A percentile compares a stretch with the other conserved stretches of the same genome.
Conservation (phyloP, 2,113 vertebrate species). For the Prionailurus bengalensis region DNA sequence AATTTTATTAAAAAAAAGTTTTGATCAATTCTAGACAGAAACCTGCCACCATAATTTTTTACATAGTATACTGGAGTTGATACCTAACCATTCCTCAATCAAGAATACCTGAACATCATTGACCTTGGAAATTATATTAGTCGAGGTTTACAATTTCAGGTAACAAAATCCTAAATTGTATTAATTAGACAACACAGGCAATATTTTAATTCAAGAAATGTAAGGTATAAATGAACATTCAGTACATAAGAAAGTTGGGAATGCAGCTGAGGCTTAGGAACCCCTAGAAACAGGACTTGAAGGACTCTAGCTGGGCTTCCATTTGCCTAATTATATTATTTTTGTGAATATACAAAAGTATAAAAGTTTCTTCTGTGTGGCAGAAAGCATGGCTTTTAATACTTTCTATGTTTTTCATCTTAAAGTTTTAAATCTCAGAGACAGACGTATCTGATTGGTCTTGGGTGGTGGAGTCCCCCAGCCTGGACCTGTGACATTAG, state of each 20-base stretch:
- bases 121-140: not conserved
- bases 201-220: constrained; percentile 30
- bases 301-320: not conserved
- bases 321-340: not conserved
- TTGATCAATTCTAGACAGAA: not conserved
- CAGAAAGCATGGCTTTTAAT: not conserved
- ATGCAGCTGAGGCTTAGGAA: not conserved
- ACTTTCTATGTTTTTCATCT: not conserved
- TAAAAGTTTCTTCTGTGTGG: not conserved
- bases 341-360: not conserved
- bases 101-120: not conserved
- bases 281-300: not conserved
- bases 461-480: not conserved
- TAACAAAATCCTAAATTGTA: not conserved
- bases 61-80: not conserved
- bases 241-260: not conserved
- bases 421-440: not conserved
- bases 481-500: not conserved
- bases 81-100: not conserved
- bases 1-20: not conserved
- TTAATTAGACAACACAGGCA: not conserved
- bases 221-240: not conserved
- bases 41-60: not conserved
- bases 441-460: not conserved
- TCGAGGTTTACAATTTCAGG: not conserved